These are phyloP conservation scores for Drosophila birchii DNA, from an alignment of 2,888 invertebrate genomes.

Conservation along the genomic window DNA sequence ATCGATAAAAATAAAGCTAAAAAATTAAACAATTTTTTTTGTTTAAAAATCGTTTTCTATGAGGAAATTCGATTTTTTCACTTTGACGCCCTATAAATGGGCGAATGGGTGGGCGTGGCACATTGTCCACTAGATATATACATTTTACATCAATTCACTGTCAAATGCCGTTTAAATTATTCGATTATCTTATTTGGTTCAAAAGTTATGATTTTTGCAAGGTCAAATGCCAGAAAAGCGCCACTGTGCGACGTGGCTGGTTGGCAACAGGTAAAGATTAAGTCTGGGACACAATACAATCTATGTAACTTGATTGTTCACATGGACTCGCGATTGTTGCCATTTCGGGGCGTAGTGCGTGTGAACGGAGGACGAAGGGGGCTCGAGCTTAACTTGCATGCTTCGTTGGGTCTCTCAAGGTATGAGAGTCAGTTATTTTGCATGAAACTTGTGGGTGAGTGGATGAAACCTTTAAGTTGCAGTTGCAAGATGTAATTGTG, in stretches of 20 bases:
- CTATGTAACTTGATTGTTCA: constrained; percentile 31
- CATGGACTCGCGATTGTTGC: constrained; percentile 49
- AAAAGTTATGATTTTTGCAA: too few relatives aligned
- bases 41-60: too few relatives aligned
- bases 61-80: too few relatives aligned
- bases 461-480: constrained; percentile 20
- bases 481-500: constrained; percentile 2
- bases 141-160: too few relatives aligned
- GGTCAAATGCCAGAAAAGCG: too few relatives aligned
- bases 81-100: too few relatives aligned
- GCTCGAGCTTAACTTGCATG: constrained; percentile 23
- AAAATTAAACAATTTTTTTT: too few relatives aligned
- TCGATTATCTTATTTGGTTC: too few relatives aligned
- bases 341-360: constrained; percentile 62
- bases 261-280: constrained; percentile 11
- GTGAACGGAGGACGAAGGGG: constrained; percentile 39
- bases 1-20: too few relatives aligned
- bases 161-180: too few relatives aligned
- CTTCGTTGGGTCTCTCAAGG: constrained; percentile 40
- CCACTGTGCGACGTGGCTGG: constrained; percentile 16
- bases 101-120: too few relatives aligned
- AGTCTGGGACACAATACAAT: constrained; percentile 19
- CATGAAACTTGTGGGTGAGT: neutral
- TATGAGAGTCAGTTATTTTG: constrained; percentile 34
- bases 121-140: too few relatives aligned